These are phyloP conservation scores for Axis porcinus DNA, from an alignment of 2,113 vertebrate genomes.

Conservation along the genomic window DNA sequence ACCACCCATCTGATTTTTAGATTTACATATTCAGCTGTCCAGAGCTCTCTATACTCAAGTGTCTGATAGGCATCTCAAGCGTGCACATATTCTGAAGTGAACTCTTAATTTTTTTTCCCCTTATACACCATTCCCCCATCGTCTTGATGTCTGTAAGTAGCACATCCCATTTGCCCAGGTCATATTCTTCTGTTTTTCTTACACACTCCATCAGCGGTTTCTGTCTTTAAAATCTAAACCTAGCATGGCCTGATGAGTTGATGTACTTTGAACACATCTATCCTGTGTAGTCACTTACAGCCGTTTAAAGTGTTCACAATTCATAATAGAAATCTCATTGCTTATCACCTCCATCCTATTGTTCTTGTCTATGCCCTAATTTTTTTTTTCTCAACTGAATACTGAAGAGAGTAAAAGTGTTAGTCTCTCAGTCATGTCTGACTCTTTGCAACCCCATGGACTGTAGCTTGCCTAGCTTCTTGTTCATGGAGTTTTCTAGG, in stretches of 20 bases:
- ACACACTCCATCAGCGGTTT: background rate
- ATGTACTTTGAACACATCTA: background rate
- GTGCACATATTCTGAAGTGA: background rate
- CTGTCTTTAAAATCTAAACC: background rate
- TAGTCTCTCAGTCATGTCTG: background rate
- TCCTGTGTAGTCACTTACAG: background rate
- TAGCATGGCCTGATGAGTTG: background rate
- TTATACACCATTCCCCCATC: background rate
- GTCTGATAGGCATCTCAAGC: background rate
- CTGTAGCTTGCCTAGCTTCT: background rate
- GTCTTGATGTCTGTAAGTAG: background rate
- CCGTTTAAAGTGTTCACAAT: background rate
- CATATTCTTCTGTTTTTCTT: background rate
- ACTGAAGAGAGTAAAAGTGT: background rate
- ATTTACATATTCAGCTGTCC: background rate
- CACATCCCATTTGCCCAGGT: background rate
- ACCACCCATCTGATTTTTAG: background rate
- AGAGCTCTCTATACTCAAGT: background rate
- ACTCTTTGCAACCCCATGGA: background rate
- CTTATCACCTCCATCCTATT: rapidly evolving
- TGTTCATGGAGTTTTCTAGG: background rate
- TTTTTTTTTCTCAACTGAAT: background rate
- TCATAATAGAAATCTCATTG: background rate
- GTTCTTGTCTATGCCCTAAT: background rate
- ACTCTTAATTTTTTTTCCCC: background rate